Conservation (phyloP, 2,888 invertebrate species). For the Acanthoscelides obtectus region DNA sequence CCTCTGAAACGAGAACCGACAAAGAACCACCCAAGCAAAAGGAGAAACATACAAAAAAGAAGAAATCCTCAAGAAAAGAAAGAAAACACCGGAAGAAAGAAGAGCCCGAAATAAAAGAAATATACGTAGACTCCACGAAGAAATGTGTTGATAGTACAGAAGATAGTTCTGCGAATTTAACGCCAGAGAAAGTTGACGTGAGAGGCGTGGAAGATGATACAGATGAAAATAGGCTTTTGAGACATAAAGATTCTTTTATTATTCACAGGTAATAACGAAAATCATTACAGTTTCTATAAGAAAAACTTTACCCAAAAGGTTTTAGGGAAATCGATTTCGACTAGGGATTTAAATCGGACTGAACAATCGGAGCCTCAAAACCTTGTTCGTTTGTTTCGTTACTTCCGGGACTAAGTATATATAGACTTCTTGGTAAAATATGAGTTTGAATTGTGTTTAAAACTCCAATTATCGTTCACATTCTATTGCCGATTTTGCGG, state of each 20-base stretch:
- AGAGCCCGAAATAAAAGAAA: neutral
- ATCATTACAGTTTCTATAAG: neutral
- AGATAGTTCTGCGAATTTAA: neutral
- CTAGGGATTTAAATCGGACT: no score
- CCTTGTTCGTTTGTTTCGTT: no score
- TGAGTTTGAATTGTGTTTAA: no score
- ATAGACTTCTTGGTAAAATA: no score
- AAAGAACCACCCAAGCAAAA: neutral
- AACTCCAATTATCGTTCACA: no score
- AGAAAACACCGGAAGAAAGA: neutral
- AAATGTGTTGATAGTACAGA: conserved; percentile 10
- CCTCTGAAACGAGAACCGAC: neutral
- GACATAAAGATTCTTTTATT: neutral
- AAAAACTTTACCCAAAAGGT: no score
- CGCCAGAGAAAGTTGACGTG: neutral
- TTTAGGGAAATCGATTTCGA: no score
- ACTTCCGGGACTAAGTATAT: no score
- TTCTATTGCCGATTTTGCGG: no score
- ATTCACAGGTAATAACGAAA: neutral
- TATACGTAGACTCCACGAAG: neutral
- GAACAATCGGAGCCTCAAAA: no score
- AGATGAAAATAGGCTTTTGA: neutral
- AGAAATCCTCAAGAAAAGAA: neutral
- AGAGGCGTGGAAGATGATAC: conserved; percentile 7
- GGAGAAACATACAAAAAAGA: neutral